phyloP scores from a whole-genome alignment of 2,797 vertebrate genomes.

The Ctenosaura bakeri region DNA sequence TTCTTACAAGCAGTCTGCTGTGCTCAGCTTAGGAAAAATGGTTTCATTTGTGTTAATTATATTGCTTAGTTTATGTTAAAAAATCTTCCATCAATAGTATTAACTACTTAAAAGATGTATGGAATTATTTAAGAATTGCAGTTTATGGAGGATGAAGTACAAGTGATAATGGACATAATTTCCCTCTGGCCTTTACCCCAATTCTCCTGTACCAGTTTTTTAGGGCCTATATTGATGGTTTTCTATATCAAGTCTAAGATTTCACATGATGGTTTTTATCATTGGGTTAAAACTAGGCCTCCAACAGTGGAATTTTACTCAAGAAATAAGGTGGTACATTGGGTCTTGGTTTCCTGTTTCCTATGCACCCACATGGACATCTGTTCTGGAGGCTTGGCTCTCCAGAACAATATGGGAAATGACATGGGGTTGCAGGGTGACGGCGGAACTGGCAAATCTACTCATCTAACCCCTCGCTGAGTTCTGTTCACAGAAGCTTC shows the following conservation, averaged over 20 bases:
- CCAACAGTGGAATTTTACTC: background rate
- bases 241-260: background rate
- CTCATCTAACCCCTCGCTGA: background rate
- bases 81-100: background rate
- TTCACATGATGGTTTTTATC: background rate
- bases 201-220: background rate
- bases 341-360: background rate
- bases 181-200: background rate
- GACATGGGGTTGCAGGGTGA: background rate
- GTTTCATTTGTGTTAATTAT: background rate
- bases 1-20: conserved; percentile 4
- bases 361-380: background rate
- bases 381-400: background rate
- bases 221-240: background rate
- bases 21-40: conserved; percentile 2
- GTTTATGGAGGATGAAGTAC: conserved; percentile 27
- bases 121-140: conserved; percentile 14
- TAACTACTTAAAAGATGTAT: background rate
- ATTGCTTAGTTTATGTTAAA: conserved; percentile 7
- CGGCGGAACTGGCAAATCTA: background rate
- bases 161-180: background rate
- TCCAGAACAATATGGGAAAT: background rate
- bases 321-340: no score
- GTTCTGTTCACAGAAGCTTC: background rate
- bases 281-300: background rate